These are phyloP conservation scores for Coccyzus lansbergi DNA, from an alignment of 2,797 vertebrate species.

Conservation along the genomic window DNA sequence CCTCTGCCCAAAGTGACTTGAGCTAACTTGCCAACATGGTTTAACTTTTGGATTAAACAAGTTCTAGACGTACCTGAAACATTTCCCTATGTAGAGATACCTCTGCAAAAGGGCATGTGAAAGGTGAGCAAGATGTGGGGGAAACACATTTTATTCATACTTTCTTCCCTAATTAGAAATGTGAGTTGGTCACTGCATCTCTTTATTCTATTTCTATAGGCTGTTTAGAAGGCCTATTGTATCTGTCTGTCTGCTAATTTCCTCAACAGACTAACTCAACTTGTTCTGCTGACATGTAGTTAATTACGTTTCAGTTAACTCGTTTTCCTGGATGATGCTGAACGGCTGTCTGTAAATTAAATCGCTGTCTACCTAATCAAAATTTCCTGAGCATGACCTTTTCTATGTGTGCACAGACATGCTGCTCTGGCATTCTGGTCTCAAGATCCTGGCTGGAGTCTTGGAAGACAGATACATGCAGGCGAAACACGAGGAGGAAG, in stretches of 20 bases:
- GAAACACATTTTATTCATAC: background rate
- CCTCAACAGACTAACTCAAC: conserved; percentile 16
- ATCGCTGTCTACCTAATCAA: conserved; percentile 16
- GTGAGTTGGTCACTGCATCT: background rate
- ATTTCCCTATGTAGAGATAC: background rate
- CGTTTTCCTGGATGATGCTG: conserved; percentile 47
- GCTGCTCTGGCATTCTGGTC: background rate
- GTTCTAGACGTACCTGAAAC: conserved; percentile 35
- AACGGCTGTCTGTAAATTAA: conserved; percentile 46
- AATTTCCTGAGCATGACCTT: background rate
- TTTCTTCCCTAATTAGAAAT: conserved; percentile 40
- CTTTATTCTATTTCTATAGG: background rate
- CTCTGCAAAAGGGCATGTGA: conserved; percentile 39
- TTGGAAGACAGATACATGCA: background rate
- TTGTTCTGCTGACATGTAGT: conserved; percentile 37
- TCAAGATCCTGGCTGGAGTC: background rate
- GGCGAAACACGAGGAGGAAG: background rate
- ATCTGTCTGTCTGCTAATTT: conserved; percentile 10
- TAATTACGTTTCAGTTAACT: conserved; percentile 50
- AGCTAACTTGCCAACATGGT: conserved; percentile 14
- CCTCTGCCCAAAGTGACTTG: conserved; percentile 13
- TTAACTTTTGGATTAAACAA: conserved; percentile 55
- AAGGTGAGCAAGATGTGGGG: conserved; percentile 11
- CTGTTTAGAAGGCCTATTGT: background rate
- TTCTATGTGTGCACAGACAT: background rate